phyloP scores from a whole-genome alignment of 53 echinoderm and acorn worm genomes.

The Stichopus horrens region DNA sequence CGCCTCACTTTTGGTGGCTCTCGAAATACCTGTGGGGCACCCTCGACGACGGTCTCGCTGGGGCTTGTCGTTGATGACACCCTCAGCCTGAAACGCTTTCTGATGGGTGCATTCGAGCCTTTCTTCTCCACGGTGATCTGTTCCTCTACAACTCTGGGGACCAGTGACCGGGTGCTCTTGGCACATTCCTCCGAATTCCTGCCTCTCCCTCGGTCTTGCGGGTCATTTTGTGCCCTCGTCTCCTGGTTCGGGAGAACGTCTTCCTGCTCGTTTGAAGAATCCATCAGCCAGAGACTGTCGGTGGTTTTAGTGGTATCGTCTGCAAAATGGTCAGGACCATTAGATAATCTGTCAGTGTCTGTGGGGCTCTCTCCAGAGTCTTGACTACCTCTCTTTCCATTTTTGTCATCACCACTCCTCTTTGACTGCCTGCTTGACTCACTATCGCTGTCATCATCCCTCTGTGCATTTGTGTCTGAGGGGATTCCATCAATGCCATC shows the following conservation, averaged over 20 bases:
- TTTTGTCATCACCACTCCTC: neutral
- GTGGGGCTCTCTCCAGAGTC: neutral
- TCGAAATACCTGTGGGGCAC: conserved; percentile 2
- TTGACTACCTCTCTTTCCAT: neutral
- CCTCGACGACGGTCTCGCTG: neutral
- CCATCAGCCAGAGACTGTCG: neutral
- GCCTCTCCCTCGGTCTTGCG: neutral
- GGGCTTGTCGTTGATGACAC: neutral
- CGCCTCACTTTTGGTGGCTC: conserved; percentile 32
- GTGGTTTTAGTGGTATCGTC: neutral
- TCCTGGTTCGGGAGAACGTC: neutral
- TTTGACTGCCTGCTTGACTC: neutral
- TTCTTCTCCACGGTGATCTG: conserved; percentile 47
- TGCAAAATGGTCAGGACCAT: neutral
- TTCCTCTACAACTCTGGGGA: conserved; percentile 14
- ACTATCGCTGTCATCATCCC: conserved; percentile 1
- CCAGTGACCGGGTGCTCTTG: neutral
- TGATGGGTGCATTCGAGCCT: conserved; percentile 40
- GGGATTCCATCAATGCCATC: neutral
- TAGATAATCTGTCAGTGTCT: neutral
- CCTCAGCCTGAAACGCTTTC: conserved; percentile 36
- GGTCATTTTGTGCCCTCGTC: neutral
- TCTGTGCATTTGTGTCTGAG: neutral
- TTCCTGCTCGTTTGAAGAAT: neutral
- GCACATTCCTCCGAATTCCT: neutral